phyloP scores from a whole-genome alignment of 2,113 vertebrate genomes.

The Syngnathus floridae region DNA sequence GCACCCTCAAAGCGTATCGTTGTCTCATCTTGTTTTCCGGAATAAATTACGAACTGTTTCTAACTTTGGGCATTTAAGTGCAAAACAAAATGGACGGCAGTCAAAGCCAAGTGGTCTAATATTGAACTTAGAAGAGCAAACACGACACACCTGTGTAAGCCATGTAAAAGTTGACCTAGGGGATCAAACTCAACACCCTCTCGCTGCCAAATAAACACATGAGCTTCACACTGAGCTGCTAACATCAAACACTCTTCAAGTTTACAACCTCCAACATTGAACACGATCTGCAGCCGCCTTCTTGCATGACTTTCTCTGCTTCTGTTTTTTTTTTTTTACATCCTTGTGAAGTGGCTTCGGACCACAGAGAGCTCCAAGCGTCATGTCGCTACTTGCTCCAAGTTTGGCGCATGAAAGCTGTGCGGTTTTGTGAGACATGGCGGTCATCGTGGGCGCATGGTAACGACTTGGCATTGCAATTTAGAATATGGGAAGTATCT shows the following conservation, averaged over 20 bases:
- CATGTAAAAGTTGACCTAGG: not conserved
- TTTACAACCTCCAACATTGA: not conserved
- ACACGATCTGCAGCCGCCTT: not conserved
- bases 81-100: no score
- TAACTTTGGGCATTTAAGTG: no score
- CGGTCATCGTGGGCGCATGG: conserved; percentile 35
- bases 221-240: not conserved
- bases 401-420: conserved; percentile 48
- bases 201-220: not conserved
- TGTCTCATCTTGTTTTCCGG: conserved; percentile 1
- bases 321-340: conserved; percentile 27
- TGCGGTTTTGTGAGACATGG: conserved; percentile 38
- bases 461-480: conserved; percentile 32
- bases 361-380: conserved; percentile 44
- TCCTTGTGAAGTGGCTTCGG: conserved; percentile 52
- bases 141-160: not conserved
- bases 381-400: conserved; percentile 41
- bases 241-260: conserved; percentile 1
- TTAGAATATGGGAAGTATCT: conserved; percentile 22
- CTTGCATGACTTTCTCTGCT: conserved; percentile 11
- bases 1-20: conserved; percentile 39
- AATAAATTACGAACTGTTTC: no score
- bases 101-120: not conserved
- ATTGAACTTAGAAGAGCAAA: not conserved
- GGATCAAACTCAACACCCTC: not conserved